A percentile compares a stretch with the other conserved stretches of the same genome.
Conservation (phyloP, 2,113 vertebrate species). For the Engraulis encrasicolus region DNA sequence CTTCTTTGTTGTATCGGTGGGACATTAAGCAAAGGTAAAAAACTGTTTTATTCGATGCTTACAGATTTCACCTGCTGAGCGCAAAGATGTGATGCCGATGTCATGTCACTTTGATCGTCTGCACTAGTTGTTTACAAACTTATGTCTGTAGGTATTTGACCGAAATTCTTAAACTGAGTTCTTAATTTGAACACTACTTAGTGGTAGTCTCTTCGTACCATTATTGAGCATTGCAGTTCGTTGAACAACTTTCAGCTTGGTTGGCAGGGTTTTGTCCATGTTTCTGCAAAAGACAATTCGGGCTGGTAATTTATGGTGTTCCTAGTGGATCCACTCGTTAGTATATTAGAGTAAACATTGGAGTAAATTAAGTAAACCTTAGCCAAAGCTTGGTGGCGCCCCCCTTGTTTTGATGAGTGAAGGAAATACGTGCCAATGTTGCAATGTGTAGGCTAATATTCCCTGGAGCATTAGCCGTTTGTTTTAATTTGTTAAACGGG, state of each 20-base stretch:
- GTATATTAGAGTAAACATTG: too few species aligned
- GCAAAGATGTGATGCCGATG: neutral
- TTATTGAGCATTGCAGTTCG: too few species aligned
- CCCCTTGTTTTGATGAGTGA: too few species aligned
- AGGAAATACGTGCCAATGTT: too few species aligned
- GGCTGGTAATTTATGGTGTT: too few species aligned
- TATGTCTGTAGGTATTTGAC: neutral
- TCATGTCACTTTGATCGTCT: neutral
- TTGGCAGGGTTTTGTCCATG: neutral
- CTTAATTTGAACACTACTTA: neutral
- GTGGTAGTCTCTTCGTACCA: neutral
- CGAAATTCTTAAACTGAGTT: neutral
- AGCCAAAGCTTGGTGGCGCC: too few species aligned
- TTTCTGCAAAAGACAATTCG: neutral
- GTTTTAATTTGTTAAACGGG: neutral
- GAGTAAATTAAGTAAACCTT: too few species aligned
- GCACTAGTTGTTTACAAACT: neutral
- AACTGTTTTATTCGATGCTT: neutral
- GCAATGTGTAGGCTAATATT: too few species aligned
- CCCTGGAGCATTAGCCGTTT: too few species aligned
- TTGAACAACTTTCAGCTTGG: neutral
- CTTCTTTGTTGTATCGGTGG: slow-evolving; percentile 40
- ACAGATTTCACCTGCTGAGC: neutral
- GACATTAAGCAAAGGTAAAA: slow-evolving; percentile 52
- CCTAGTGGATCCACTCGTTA: too few species aligned